Percentiles rank a stretch among this genome's conserved stretches.
Evolutionary conservation across 2,797 vertebrate genomes (phyloP).

Genomic region (Anniella stebbinsi): DNA sequence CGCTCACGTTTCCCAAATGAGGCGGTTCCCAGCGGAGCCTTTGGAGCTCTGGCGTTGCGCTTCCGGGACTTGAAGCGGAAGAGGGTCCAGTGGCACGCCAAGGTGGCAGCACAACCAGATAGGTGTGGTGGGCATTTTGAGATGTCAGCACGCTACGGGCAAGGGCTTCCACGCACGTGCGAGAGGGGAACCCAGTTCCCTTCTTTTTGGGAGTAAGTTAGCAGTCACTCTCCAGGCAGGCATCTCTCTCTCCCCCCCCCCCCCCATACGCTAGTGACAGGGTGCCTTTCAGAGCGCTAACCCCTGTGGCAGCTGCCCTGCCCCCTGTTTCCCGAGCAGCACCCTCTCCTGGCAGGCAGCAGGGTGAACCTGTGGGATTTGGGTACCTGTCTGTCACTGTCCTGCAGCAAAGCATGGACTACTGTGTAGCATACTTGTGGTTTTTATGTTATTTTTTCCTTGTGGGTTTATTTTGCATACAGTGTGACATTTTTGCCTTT

Average conservation of each 20-base stretch:
- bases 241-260: background rate
- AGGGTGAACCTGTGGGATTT: conserved; percentile 43
- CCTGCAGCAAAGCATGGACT: conserved; percentile 76
- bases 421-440: conserved; percentile 54
- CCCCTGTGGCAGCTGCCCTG: conserved; percentile 49
- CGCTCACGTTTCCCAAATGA: background rate
- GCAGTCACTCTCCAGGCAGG: conserved; percentile 40
- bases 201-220: background rate
- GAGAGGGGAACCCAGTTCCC: background rate
- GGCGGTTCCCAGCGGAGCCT: accelerated
- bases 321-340: conserved; percentile 35
- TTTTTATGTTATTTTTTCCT: background rate
- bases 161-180: background rate
- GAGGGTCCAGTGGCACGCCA: accelerated
- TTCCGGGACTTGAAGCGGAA: background rate
- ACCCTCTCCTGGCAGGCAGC: conserved; percentile 15
- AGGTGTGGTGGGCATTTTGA: background rate
- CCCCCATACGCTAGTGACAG: background rate
- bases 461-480: conserved; percentile 77
- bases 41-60: too few relatives aligned
- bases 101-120: background rate
- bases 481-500: conserved; percentile 80
- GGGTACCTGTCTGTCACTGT: conserved; percentile 76
- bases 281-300: background rate
- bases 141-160: accelerated